A percentile compares a stretch with the other conserved stretches of the same genome.
phyloP scores from a whole-genome alignment of 2,797 vertebrate genomes.

The Chromis chromis region DNA sequence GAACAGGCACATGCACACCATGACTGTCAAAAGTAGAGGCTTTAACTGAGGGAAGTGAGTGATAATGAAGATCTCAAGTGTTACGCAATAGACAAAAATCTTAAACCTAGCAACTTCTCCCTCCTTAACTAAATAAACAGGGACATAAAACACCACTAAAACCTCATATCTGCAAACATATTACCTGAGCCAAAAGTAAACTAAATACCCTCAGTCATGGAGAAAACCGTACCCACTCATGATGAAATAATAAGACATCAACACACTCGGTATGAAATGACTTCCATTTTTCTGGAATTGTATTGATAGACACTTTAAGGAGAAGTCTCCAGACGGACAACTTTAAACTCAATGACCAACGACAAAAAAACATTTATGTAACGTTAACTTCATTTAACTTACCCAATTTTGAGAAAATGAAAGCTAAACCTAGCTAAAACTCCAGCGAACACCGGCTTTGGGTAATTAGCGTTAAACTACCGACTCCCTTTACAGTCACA shows the following conservation, averaged over 20 bases:
- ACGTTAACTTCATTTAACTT: neutral
- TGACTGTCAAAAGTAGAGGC: neutral
- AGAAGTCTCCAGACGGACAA: neutral
- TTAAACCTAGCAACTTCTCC: fast-evolving
- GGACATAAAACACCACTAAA: neutral
- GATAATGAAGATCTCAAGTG: neutral
- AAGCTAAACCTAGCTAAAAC: neutral
- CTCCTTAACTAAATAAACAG: neutral
- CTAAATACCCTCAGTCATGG: no score
- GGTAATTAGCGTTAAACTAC: neutral
- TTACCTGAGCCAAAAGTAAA: no score
- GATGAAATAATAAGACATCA: no score
- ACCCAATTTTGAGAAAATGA: neutral
- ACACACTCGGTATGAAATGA: no score
- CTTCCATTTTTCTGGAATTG: no score
- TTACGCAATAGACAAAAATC: neutral
- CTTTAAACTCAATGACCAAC: neutral
- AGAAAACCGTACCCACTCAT: neutral
- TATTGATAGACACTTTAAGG: no score
- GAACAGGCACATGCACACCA: neutral
- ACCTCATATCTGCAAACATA: neutral
- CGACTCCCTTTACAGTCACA: neutral
- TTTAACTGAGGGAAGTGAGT: neutral
- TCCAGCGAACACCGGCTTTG: no score
- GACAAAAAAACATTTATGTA: neutral